These are phyloP conservation scores for Tachina fera DNA, from an alignment of 2,888 invertebrate genomes.

Conservation along the genomic window DNA sequence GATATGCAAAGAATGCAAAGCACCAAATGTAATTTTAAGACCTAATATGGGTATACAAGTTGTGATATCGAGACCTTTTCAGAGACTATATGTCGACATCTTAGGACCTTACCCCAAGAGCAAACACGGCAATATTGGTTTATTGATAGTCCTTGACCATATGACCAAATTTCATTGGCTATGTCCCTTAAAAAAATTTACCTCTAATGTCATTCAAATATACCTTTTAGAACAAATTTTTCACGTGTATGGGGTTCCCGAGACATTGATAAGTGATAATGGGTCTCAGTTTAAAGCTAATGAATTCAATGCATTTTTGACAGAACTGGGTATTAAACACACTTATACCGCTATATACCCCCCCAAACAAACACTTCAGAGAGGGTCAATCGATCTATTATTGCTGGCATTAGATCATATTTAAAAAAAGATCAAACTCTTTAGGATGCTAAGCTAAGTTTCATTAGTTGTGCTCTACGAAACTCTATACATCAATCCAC, in stretches of 20 bases:
- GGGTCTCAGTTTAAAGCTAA: slow-evolving; percentile 68
- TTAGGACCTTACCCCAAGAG: too few relatives aligned
- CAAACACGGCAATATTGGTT: slow-evolving; percentile 24
- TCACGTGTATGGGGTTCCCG: too few relatives aligned
- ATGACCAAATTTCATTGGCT: not conserved
- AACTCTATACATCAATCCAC: not conserved
- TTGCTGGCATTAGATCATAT: too few relatives aligned
- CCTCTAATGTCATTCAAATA: slow-evolving; percentile 13
- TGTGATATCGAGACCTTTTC: too few relatives aligned
- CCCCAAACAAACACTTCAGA: too few relatives aligned
- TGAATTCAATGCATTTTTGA: not conserved
- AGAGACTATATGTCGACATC: not conserved
- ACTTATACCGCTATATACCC: not conserved
- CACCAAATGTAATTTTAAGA: not conserved
- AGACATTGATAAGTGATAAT: slow-evolving; percentile 73
- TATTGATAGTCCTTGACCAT: slow-evolving; percentile 43
- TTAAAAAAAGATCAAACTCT: too few relatives aligned
- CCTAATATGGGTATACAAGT: slow-evolving; percentile 18
- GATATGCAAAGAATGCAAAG: not conserved
- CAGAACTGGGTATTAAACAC: not conserved
- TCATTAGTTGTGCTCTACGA: not conserved
- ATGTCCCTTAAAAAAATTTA: slow-evolving; percentile 44
- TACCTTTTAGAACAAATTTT: slow-evolving; percentile 69
- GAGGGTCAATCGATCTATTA: too few relatives aligned
- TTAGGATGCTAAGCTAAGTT: too few relatives aligned